phyloP scores from a whole-genome alignment of 2,888 invertebrate species.

The Tetheella fluctuosa region DNA sequence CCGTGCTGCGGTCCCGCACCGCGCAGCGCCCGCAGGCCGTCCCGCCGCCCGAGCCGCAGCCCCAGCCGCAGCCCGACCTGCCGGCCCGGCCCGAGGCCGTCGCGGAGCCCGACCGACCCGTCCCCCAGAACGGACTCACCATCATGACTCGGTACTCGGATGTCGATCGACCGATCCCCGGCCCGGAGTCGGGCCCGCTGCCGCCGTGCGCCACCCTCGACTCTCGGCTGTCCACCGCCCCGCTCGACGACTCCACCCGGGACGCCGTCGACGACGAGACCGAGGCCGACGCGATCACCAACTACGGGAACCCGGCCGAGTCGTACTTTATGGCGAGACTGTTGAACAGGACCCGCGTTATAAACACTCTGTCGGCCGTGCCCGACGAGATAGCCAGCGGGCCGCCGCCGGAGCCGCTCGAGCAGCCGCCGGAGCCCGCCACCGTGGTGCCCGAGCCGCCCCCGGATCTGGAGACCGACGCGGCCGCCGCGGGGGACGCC shows the following conservation, averaged over 20 bases:
- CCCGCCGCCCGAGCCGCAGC: conserved; percentile 40
- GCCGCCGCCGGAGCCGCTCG: conserved; percentile 31
- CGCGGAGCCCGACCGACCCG: conserved; percentile 33
- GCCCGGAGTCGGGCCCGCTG: conserved; percentile 48
- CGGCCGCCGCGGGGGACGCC: conserved; percentile 20
- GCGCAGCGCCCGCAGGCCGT: conserved; percentile 38
- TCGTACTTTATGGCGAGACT: conserved; percentile 78
- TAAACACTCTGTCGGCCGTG: conserved; percentile 73
- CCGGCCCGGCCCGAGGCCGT: conserved; percentile 25
- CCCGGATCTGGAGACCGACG: conserved; percentile 27
- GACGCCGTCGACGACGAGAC: conserved; percentile 36
- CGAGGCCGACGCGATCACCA: conserved; percentile 59
- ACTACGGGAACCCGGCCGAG: conserved; percentile 78
- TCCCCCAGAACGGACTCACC: conserved; percentile 76
- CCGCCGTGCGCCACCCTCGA: conserved; percentile 69
- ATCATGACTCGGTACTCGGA: conserved; percentile 80
- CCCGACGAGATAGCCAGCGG: conserved; percentile 63
- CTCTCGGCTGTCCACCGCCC: conserved; percentile 55
- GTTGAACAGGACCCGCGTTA: conserved; percentile 65
- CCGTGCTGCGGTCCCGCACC: conserved; percentile 81
- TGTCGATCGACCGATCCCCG: conserved; percentile 51
- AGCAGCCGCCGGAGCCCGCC: conserved; percentile 31
- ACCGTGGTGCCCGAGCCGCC: conserved; percentile 25
- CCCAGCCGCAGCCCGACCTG: conserved; percentile 30
- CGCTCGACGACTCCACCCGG: conserved; percentile 38